These are phyloP conservation scores for Zaprionus obscuricornis DNA, from an alignment of 2,888 invertebrate species.

Conservation along the genomic window DNA sequence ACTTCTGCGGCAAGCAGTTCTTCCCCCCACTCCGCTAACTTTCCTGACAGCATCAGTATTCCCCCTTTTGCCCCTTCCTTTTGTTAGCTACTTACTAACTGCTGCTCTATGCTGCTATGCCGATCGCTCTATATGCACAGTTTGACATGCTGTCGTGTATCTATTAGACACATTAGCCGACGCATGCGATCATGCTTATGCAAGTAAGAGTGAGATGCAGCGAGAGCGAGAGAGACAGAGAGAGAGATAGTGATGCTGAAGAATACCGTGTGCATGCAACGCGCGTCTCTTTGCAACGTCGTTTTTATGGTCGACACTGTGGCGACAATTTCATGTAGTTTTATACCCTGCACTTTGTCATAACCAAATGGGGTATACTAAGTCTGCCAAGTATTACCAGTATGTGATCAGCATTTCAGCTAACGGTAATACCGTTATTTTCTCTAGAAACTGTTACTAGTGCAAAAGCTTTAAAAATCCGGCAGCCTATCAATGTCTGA, in stretches of 20 bases:
- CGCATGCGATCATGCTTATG: constrained; percentile 47
- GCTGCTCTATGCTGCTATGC: background rate
- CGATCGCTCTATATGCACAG: constrained; percentile 43
- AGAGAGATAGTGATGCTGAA: too few relatives aligned
- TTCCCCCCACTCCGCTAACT: background rate
- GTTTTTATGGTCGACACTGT: constrained; percentile 4
- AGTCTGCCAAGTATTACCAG: too few relatives aligned
- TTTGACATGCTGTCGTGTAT: constrained; percentile 76
- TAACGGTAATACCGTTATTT: too few relatives aligned
- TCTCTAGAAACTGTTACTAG: too few relatives aligned
- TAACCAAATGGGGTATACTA: too few relatives aligned
- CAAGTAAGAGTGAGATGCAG: too few relatives aligned
- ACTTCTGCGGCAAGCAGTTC: constrained; percentile 13
- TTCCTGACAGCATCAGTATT: background rate
- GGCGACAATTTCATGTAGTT: constrained; percentile 59
- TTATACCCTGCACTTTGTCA: background rate
- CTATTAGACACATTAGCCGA: constrained; percentile 77
- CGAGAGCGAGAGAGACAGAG: too few relatives aligned
- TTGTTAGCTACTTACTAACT: constrained; percentile 5
- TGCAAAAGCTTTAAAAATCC: too few relatives aligned
- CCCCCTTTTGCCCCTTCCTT: background rate
- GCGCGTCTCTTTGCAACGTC: constrained; percentile 2
- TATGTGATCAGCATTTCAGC: too few relatives aligned
- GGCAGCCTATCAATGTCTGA: too few relatives aligned
- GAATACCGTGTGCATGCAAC: background rate